These are phyloP conservation scores for Centruroides sculpturatus DNA, from an alignment of 1,140 invertebrate species.

Conservation along the genomic window DNA sequence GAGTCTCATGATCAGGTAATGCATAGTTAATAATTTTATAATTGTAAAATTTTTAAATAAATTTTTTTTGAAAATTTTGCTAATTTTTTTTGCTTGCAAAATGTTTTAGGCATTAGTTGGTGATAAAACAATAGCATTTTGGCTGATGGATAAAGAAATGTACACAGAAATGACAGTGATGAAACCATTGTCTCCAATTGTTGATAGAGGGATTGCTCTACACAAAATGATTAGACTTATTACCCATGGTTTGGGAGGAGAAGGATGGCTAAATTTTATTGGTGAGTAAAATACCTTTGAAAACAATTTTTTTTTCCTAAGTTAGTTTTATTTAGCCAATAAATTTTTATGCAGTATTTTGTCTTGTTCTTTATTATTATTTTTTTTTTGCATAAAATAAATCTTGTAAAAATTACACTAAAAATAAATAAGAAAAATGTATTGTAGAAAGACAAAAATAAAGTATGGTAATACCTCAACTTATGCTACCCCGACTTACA, in stretches of 20 bases:
- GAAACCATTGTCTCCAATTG: conserved; percentile 31
- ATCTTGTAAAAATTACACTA: too few relatives aligned
- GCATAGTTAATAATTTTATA: background rate
- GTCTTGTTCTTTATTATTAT: too few relatives aligned
- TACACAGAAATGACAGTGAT: conserved; percentile 83
- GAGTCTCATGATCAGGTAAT: conserved; percentile 90
- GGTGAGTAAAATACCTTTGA: conserved; percentile 36
- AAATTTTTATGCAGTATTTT: too few relatives aligned
- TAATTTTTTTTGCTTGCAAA: background rate
- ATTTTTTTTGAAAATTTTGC: background rate
- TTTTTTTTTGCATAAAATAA: too few relatives aligned
- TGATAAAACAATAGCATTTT: conserved; percentile 98
- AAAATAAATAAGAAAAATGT: too few relatives aligned
- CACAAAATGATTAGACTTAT: conserved; percentile 95
- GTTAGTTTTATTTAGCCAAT: too few relatives aligned
- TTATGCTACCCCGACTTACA: too few relatives aligned
- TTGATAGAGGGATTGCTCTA: conserved; percentile 55
- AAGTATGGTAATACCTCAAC: too few relatives aligned
- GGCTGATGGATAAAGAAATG: conserved; percentile 99
- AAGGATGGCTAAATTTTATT: conserved; percentile 97
- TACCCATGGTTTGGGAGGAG: conserved; percentile 85
- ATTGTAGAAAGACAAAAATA: too few relatives aligned
- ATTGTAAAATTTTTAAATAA: background rate
- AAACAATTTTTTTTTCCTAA: too few relatives aligned
- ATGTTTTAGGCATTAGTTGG: conserved; percentile 67